phyloP scores from a whole-genome alignment of 2,888 invertebrate genomes.

The Coleophora deauratella region DNA sequence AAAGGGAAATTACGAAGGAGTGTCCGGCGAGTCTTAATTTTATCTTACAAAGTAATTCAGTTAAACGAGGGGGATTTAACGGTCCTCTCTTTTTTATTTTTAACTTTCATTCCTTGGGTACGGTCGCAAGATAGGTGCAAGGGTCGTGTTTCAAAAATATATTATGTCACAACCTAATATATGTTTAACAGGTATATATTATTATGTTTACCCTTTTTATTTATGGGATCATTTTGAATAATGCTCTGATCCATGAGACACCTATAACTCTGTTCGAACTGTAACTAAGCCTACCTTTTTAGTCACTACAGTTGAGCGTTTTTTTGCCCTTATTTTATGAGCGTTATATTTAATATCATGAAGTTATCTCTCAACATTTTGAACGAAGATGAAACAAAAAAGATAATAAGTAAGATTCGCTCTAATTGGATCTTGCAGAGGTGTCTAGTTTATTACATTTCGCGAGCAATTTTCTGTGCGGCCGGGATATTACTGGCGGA shows the following conservation, averaged over 20 bases:
- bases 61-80: conserved; percentile 32
- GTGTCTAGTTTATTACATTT: conserved; percentile 38
- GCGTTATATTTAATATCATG: too few relatives aligned
- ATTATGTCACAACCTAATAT: neutral
- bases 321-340: too few relatives aligned
- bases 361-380: too few relatives aligned
- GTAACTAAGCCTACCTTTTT: too few relatives aligned
- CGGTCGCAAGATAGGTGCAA: neutral
- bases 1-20: conserved; percentile 53
- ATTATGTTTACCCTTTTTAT: too few relatives aligned
- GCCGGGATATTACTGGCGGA: conserved; percentile 25
- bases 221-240: too few relatives aligned
- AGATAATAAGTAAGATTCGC: too few relatives aligned
- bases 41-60: conserved; percentile 40
- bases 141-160: neutral
- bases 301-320: too few relatives aligned
- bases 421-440: conserved; percentile 38
- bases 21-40: conserved; percentile 47
- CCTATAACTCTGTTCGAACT: too few relatives aligned
- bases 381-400: too few relatives aligned
- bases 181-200: neutral
- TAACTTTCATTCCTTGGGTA: conserved; percentile 23
- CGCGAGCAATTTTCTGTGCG: conserved; percentile 37
- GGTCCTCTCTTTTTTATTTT: conserved; percentile 23
- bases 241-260: too few relatives aligned